Conservation (phyloP, 2,888 invertebrate species). For the Ochropacha duplaris region DNA sequence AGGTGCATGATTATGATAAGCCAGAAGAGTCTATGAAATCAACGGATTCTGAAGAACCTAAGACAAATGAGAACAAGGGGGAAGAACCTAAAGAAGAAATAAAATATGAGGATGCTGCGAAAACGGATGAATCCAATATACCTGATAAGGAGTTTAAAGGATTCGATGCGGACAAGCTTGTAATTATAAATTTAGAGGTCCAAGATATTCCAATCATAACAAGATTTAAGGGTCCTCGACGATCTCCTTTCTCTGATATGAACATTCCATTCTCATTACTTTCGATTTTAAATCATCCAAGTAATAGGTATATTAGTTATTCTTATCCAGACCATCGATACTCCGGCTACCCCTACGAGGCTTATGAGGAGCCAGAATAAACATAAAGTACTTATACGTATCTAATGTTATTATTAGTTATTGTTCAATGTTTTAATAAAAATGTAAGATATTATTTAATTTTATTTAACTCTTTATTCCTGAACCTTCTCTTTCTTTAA, state of each 20-base stretch:
- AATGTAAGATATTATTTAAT: too few species aligned
- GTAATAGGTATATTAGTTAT: slow-evolving; percentile 1
- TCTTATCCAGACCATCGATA: slow-evolving; percentile 1
- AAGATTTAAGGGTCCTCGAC: slow-evolving; percentile 1
- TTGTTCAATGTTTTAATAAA: too few species aligned
- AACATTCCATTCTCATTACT: slow-evolving; percentile 5
- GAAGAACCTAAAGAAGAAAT: slow-evolving; percentile 12
- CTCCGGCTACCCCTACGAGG: not conserved
- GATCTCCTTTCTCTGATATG: slow-evolving; percentile 4
- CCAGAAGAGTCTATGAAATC: slow-evolving; percentile 7
- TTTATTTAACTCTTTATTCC: too few species aligned
- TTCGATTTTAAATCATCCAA: slow-evolving; percentile 5
- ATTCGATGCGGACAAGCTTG: not conserved
- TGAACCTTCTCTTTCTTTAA: too few species aligned
- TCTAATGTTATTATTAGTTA: too few species aligned
- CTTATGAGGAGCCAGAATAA: not conserved
- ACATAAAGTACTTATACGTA: too few species aligned
- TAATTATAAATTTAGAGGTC: not conserved
- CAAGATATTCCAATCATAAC: not conserved
- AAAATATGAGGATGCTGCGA: slow-evolving; percentile 9
- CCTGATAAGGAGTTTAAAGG: not conserved
- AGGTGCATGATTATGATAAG: not conserved
- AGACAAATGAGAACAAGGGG: not conserved
- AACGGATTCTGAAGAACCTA: slow-evolving; percentile 6
- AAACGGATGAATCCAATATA: slow-evolving; percentile 6